A percentile compares a stretch with the other conserved stretches of the same genome.
Evolutionary conservation across 2,797 vertebrate genomes (phyloP).

Genomic region (Mormyrops boulengeri): DNA sequence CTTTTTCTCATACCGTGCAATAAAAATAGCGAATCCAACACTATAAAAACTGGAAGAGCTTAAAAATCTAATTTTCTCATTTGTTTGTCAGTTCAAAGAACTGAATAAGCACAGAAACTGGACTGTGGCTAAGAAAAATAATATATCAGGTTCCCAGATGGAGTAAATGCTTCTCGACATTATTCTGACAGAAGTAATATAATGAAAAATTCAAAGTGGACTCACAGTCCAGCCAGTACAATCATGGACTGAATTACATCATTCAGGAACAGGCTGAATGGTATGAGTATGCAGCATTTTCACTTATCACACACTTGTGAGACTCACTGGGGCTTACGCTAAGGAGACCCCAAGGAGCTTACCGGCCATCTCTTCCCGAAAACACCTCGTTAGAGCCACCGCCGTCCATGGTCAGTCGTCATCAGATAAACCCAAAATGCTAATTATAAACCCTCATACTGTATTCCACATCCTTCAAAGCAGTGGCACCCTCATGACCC

Average conservation of each 20-base stretch:
- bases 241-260: neutral
- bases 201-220: neutral
- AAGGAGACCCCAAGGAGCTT: neutral
- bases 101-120: neutral
- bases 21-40: neutral
- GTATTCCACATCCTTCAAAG: neutral
- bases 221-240: neutral
- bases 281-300: neutral
- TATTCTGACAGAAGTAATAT: neutral
- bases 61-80: neutral
- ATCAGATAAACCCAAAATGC: neutral
- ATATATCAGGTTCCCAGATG: neutral
- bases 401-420: neutral
- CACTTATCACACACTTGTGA: neutral
- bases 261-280: neutral
- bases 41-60: neutral
- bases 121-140: neutral
- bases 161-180: neutral
- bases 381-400: neutral
- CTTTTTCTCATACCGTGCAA: neutral
- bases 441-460: neutral
- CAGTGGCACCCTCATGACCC: neutral
- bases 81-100: neutral
- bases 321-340: neutral
- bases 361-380: neutral